Evolutionary conservation across 1,140 invertebrate genomes (phyloP).

Genomic region (Pteromalus puparum): DNA sequence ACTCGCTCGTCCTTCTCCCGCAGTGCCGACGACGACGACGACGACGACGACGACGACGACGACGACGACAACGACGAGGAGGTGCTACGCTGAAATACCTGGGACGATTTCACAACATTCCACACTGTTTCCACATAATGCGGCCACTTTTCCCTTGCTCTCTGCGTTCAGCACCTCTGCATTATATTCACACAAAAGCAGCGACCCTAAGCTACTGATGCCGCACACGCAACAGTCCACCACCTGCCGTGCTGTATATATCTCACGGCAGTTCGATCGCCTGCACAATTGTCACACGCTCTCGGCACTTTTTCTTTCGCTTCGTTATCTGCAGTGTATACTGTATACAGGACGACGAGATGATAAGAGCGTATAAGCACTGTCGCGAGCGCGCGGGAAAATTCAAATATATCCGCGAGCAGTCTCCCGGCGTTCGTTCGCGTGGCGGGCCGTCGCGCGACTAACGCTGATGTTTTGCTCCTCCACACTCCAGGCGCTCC

Average conservation of each 20-base stretch:
- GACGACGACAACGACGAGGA: no score
- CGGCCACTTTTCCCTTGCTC: constrained; percentile 15
- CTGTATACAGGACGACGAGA: no score
- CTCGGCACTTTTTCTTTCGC: no score
- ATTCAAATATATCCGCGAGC: background rate
- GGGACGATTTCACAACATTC: constrained; percentile 12
- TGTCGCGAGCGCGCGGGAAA: background rate
- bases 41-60: background rate
- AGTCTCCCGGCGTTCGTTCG: constrained; percentile 15
- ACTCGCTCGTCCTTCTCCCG: background rate
- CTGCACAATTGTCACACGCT: background rate
- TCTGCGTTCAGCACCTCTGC: background rate
- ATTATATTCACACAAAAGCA: constrained; percentile 4
- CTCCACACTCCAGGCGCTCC: constrained; percentile 47
- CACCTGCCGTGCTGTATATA: background rate
- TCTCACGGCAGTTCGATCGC: background rate
- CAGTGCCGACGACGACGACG: no score
- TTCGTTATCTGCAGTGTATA: no score
- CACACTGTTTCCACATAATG: constrained; percentile 23
- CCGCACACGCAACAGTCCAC: background rate
- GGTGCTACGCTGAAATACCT: background rate
- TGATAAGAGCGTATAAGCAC: background rate
- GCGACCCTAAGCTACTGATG: background rate
- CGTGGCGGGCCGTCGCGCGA: constrained; percentile 44
- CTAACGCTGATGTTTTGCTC: constrained; percentile 42